A percentile compares a stretch with the other conserved stretches of the same genome.
phyloP scores from a whole-genome alignment of 2,888 invertebrate species.

The Perithous albicinctus region DNA sequence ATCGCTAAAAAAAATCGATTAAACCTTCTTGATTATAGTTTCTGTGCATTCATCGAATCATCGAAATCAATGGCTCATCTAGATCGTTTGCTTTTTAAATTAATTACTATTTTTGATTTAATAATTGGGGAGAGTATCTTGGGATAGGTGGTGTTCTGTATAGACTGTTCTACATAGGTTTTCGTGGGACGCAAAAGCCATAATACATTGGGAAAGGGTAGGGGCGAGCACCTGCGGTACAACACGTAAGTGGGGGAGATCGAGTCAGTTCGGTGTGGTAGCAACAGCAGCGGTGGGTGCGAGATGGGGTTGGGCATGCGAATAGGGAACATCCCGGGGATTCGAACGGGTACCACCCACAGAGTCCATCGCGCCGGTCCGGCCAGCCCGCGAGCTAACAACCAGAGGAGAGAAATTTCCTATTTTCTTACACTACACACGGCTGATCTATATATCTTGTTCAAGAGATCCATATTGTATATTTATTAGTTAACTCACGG shows the following conservation, averaged over 20 bases:
- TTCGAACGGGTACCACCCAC: constrained; percentile 85
- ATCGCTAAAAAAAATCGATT: not conserved
- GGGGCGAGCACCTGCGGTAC: constrained; percentile 44
- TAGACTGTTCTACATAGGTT: not conserved
- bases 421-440: constrained; percentile 76
- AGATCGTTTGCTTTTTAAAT: not conserved
- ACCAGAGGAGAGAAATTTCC: constrained; percentile 69
- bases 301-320: constrained; percentile 84
- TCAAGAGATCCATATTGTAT: not conserved
- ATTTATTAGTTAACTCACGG: too few relatives aligned
- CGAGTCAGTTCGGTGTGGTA: constrained; percentile 49
- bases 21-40: not conserved
- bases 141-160: not conserved
- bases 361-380: constrained; percentile 84
- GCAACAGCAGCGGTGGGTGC: constrained; percentile 65
- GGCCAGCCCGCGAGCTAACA: constrained; percentile 80
- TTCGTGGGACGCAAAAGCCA: not conserved
- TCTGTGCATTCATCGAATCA: not conserved
- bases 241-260: constrained; percentile 55
- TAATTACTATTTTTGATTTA: not conserved
- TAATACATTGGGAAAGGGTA: constrained; percentile 24
- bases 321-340: constrained; percentile 86
- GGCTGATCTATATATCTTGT: constrained; percentile 31
- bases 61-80: not conserved
- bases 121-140: not conserved